Conservation (phyloP, 2,888 invertebrate species). For the Drymonia ruficornis region DNA sequence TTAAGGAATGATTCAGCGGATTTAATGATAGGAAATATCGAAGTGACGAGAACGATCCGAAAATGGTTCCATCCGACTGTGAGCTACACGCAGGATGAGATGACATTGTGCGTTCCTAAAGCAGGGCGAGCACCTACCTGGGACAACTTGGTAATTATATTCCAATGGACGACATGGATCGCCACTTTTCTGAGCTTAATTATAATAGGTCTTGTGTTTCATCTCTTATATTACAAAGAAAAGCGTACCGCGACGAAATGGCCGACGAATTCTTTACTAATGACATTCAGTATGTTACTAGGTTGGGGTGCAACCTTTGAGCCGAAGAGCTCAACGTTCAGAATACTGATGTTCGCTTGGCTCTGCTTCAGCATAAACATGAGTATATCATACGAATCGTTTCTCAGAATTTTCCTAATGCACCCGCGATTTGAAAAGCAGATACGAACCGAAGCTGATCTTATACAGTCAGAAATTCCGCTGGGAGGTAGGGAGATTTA, state of each 20-base stretch:
- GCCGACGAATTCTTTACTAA: constrained; percentile 76
- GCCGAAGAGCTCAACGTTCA: constrained; percentile 69
- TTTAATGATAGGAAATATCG: constrained; percentile 76
- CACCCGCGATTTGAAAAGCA: constrained; percentile 81
- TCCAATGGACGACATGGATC: constrained; percentile 77
- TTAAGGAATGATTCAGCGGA: constrained; percentile 66
- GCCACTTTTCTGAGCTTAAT: constrained; percentile 66
- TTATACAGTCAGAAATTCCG: constrained; percentile 71
- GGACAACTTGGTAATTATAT: constrained; percentile 77
- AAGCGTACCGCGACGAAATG: constrained; percentile 64
- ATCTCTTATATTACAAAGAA: constrained; percentile 68
- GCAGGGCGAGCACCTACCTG: constrained; percentile 73
- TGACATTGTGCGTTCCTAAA: constrained; percentile 77
- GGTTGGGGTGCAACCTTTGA: constrained; percentile 75
- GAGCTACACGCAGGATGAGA: constrained; percentile 79
- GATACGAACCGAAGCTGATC: constrained; percentile 74
- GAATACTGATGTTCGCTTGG: constrained; percentile 76
- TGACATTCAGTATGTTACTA: constrained; percentile 76
- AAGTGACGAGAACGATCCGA: constrained; percentile 71
- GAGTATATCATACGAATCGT: constrained; percentile 79
- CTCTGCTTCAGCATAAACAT: constrained; percentile 79
- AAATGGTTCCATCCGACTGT: constrained; percentile 77
- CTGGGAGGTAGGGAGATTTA: constrained; percentile 80
- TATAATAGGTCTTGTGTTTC: constrained; percentile 68
- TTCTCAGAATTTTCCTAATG: constrained; percentile 80